A percentile compares a stretch with the other conserved stretches of the same genome.
Evolutionary conservation across 2,888 invertebrate genomes (phyloP).

Genomic region (Melinaea marsaeus): DNA sequence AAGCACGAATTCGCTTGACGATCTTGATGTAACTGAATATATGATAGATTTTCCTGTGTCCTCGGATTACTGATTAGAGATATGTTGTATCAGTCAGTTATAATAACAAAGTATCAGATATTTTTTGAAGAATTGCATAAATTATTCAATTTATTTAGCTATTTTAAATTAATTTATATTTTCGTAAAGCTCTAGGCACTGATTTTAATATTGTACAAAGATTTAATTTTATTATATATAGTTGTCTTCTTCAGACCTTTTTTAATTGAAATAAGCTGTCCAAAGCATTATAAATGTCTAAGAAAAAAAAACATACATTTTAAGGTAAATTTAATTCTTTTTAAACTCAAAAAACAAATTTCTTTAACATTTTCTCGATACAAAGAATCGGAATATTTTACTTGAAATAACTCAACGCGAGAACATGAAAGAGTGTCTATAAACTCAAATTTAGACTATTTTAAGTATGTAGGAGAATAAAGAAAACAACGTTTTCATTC

Average conservation of each 20-base stretch:
- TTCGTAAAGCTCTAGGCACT: too few species aligned
- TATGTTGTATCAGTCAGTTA: constrained; percentile 32
- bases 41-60: constrained; percentile 56
- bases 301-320: constrained; percentile 5
- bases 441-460: constrained; percentile 24
- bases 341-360: constrained; percentile 26
- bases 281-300: too few species aligned
- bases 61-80: constrained; percentile 51
- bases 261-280: too few species aligned
- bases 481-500: constrained; percentile 60
- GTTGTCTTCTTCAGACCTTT: too few species aligned
- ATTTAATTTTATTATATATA: too few species aligned
- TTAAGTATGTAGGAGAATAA: constrained; percentile 21
- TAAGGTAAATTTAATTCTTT: constrained; percentile 23
- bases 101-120: too few species aligned
- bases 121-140: not conserved
- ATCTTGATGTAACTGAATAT: constrained; percentile 45
- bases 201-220: too few species aligned
- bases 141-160: constrained; percentile 12
- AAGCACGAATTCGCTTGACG: constrained; percentile 54
- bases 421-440: constrained; percentile 30
- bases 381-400: constrained; percentile 27
- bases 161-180: too few species aligned
- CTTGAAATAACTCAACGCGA: constrained; percentile 31
- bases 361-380: constrained; percentile 31